Conservation (phyloP, 1,140 invertebrate genomes). For the Lordiphosa mommai region DNA sequence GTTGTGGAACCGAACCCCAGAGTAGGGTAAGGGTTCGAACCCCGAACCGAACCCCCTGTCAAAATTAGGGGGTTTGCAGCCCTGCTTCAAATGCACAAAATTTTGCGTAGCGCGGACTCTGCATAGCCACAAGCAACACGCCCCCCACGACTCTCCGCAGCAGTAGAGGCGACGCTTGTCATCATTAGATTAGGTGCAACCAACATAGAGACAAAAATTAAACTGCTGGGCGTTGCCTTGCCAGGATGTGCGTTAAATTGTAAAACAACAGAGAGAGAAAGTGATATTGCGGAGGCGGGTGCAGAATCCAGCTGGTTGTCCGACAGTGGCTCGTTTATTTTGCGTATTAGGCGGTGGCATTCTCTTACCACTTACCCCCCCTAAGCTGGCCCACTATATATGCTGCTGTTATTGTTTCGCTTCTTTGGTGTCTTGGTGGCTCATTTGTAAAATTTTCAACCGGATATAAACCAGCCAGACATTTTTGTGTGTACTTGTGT, state of each 20-base stretch:
- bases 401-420: slow-evolving; percentile 69
- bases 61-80: too few relatives aligned
- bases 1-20: too few relatives aligned
- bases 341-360: slow-evolving; percentile 75
- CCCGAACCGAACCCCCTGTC: too few relatives aligned
- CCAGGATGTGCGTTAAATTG: slow-evolving; percentile 76
- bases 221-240: slow-evolving; percentile 70
- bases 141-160: slow-evolving; percentile 5
- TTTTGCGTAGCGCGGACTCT: slow-evolving; percentile 40
- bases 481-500: slow-evolving; percentile 1
- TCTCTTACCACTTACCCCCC: slow-evolving; percentile 38
- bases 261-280: slow-evolving; percentile 54
- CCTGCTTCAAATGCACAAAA: slow-evolving; percentile 24
- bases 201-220: slow-evolving; percentile 52
- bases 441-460: slow-evolving; percentile 76
- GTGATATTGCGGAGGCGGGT: not conserved
- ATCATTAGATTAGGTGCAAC: slow-evolving; percentile 72
- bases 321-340: slow-evolving; percentile 75
- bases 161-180: slow-evolving; percentile 48
- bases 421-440: slow-evolving; percentile 73
- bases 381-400: too few relatives aligned
- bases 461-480: slow-evolving; percentile 60
- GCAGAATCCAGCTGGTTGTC: slow-evolving; percentile 55
- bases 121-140: not conserved
- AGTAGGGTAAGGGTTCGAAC: too few relatives aligned